Conservation (phyloP, 1,140 invertebrate species). For the Dendrolimus punctatus region DNA sequence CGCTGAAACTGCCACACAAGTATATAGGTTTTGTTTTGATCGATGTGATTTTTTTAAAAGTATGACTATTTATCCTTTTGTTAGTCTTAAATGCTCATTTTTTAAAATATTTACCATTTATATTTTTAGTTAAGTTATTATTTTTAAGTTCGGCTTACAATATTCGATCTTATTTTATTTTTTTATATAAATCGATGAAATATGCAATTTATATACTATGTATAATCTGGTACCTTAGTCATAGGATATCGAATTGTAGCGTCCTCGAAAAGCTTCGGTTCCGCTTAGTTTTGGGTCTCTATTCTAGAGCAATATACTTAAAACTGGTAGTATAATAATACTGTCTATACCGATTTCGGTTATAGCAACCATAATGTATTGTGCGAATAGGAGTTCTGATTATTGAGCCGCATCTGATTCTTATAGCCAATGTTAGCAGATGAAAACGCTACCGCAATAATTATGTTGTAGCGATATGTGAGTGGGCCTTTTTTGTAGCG, state of each 20-base stretch:
- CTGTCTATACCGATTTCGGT: no score
- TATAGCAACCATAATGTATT: no score
- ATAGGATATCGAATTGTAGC: slow-evolving; percentile 35
- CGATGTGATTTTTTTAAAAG: slow-evolving; percentile 51
- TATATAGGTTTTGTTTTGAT: slow-evolving; percentile 20
- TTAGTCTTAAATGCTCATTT: slow-evolving; percentile 66
- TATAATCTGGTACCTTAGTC: slow-evolving; percentile 51
- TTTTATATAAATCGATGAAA: slow-evolving; percentile 22
- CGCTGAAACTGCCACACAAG: slow-evolving; percentile 28
- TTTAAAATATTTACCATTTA: slow-evolving; percentile 64
- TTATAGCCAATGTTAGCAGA: no score
- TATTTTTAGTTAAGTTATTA: slow-evolving; percentile 51
- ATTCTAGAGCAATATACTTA: neutral
- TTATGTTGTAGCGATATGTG: no score
- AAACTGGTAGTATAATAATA: no score
- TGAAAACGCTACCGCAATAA: no score
- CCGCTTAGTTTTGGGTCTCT: slow-evolving; percentile 30
- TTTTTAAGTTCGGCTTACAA: slow-evolving; percentile 49
- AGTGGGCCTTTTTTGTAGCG: no score
- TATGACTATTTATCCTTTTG: slow-evolving; percentile 57
- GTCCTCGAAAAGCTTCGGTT: slow-evolving; percentile 39
- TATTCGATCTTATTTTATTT: slow-evolving; percentile 37
- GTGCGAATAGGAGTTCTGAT: no score
- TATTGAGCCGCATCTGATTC: no score
- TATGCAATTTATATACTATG: slow-evolving; percentile 27